phyloP scores from a whole-genome alignment of 2,113 vertebrate species.

The Struthidea cinerea region DNA sequence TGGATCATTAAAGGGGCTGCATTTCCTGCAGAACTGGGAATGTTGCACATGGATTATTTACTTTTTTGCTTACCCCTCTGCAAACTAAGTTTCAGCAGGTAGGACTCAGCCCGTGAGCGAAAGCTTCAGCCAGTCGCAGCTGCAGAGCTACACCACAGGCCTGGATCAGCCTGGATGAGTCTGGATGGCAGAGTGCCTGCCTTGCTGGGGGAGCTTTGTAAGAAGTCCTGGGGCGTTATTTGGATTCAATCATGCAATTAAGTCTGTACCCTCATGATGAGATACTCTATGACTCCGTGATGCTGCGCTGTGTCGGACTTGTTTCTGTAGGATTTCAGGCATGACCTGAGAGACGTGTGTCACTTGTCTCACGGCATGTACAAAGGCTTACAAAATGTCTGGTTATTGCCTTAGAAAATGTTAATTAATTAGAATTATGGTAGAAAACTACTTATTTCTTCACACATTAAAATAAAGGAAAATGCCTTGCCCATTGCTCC shows the following conservation, averaged over 20 bases:
- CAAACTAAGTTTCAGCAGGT: background rate
- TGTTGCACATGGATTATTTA: conserved; percentile 1
- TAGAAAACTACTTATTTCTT: background rate
- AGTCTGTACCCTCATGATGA: background rate
- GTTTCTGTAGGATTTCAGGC: background rate
- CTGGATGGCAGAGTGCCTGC: background rate
- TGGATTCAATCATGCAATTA: background rate
- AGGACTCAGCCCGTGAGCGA: fast-evolving
- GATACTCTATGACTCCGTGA: background rate
- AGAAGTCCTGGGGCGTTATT: background rate
- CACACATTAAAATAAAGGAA: background rate
- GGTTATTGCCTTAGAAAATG: background rate
- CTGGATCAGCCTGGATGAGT: background rate
- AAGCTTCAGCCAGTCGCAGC: background rate
- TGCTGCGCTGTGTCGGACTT: background rate
- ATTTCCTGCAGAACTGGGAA: background rate
- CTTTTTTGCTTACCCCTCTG: conserved; percentile 22
- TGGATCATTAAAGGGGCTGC: conserved; percentile 62
- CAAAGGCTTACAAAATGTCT: background rate
- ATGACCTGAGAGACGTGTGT: fast-evolving
- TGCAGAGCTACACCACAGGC: background rate
- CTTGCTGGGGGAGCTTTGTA: background rate
- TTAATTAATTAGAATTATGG: background rate
- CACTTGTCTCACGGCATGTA: background rate
- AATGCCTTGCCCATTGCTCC: background rate